Percentiles rank a stretch among this genome's conserved stretches.
These are phyloP conservation scores for Yponomeuta cagnagella DNA, from an alignment of 2,888 invertebrate species.

Conservation along the genomic window DNA sequence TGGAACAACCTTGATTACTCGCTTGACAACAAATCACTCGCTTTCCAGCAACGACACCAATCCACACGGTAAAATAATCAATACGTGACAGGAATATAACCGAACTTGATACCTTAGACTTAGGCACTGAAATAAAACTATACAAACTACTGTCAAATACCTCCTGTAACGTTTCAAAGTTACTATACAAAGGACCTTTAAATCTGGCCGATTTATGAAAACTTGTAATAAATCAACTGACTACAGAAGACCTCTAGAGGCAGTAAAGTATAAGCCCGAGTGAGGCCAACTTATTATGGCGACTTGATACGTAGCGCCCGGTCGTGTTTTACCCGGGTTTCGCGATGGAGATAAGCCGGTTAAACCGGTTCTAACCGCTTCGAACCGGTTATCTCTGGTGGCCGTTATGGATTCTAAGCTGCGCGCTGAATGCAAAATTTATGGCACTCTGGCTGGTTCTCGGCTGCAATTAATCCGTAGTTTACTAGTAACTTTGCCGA, in stretches of 20 bases:
- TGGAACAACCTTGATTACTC: neutral
- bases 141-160: neutral
- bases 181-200: neutral
- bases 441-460: neutral
- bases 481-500: neutral
- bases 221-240: neutral
- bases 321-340: slow-evolving; percentile 10
- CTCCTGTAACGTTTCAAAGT: neutral
- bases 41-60: neutral
- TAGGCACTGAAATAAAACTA: neutral
- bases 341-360: slow-evolving; percentile 8
- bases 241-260: neutral
- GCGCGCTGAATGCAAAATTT: slow-evolving; percentile 9
- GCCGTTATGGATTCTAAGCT: slow-evolving; percentile 8
- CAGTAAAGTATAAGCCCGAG: neutral
- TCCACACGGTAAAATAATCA: neutral
- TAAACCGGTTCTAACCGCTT: neutral
- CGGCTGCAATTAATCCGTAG: neutral
- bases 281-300: neutral
- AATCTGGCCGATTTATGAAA: neutral
- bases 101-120: neutral
- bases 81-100: neutral
- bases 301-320: neutral
- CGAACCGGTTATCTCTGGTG: slow-evolving; percentile 5
- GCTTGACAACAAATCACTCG: neutral